A percentile compares a stretch with the other conserved stretches of the same genome.
Evolutionary conservation across 2,113 vertebrate genomes (phyloP).

Genomic region (Rhinoptilus africanus): DNA sequence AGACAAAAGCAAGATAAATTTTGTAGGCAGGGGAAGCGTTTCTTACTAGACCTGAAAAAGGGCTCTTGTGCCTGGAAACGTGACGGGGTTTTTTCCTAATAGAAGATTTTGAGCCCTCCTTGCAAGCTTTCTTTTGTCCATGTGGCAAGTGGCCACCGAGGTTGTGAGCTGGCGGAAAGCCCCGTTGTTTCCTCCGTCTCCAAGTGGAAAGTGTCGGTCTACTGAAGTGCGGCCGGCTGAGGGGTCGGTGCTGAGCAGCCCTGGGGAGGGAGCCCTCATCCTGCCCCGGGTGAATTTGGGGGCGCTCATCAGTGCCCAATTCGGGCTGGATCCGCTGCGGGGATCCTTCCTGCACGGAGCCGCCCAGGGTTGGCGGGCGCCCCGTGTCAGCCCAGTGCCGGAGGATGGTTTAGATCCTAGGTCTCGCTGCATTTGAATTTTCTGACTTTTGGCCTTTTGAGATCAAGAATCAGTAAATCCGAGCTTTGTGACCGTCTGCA

Average conservation of each 20-base stretch:
- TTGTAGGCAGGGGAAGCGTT: background rate
- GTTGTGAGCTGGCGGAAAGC: background rate
- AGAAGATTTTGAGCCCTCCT: background rate
- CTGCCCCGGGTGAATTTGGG: rapidly evolving
- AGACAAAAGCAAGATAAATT: background rate
- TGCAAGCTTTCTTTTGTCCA: background rate
- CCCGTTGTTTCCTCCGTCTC: too few relatives aligned
- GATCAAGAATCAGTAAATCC: background rate
- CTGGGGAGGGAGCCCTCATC: background rate
- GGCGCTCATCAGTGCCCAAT: rapidly evolving
- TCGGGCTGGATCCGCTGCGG: rapidly evolving
- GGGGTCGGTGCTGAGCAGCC: background rate
- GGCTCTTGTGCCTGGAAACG: background rate
- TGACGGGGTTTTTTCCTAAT: background rate
- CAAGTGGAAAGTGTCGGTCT: background rate
- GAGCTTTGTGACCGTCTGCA: background rate
- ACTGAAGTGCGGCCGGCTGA: rapidly evolving
- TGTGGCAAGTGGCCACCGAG: background rate
- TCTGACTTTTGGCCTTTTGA: background rate
- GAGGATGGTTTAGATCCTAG: background rate
- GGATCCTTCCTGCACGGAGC: background rate
- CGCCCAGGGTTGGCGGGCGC: rapidly evolving
- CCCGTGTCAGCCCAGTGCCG: rapidly evolving
- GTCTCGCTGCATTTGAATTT: rapidly evolving
- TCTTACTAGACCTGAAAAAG: background rate